Conservation (phyloP, 2,113 vertebrate species). For the Heloderma charlesbogerti region DNA sequence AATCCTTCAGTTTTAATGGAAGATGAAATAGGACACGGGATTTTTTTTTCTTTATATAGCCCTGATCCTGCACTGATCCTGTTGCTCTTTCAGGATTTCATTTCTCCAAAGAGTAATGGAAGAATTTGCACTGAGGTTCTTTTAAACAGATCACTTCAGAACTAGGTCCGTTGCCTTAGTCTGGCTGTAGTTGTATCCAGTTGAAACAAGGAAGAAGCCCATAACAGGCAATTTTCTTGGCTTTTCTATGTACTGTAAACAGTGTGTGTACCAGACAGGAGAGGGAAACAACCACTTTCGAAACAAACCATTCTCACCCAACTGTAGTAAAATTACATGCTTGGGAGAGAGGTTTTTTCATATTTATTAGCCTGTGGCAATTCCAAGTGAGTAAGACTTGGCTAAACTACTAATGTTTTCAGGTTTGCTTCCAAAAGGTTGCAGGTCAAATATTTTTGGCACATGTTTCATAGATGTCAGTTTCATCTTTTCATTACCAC, state of each 20-base stretch:
- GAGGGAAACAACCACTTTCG: conserved; percentile 48
- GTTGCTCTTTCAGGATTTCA: background rate
- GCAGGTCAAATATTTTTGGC: conserved; percentile 73
- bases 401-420: conserved; percentile 69
- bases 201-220: conserved; percentile 53
- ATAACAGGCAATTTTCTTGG: conserved; percentile 64
- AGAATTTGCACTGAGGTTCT: conserved; percentile 10
- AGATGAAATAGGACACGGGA: fast-evolving
- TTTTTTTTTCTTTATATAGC: background rate
- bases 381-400: conserved; percentile 67
- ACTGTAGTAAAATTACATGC: conserved; percentile 65
- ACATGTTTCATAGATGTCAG: conserved; percentile 61
- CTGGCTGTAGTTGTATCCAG: conserved; percentile 52
- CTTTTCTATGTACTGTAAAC: conserved; percentile 57
- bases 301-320: conserved; percentile 66
- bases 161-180: conserved; percentile 60
- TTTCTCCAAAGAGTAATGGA: conserved; percentile 34
- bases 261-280: conserved; percentile 29
- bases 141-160: conserved; percentile 49
- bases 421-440: conserved; percentile 72
- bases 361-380: conserved; percentile 74
- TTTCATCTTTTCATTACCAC: conserved; percentile 70
- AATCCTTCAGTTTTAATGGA: background rate
- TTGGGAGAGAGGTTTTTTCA: conserved; percentile 54
- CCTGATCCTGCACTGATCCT: background rate